Percentiles rank a stretch among this genome's conserved stretches.
Evolutionary conservation across 2,113 vertebrate genomes (phyloP).

Genomic region (Megaceryle torquata): DNA sequence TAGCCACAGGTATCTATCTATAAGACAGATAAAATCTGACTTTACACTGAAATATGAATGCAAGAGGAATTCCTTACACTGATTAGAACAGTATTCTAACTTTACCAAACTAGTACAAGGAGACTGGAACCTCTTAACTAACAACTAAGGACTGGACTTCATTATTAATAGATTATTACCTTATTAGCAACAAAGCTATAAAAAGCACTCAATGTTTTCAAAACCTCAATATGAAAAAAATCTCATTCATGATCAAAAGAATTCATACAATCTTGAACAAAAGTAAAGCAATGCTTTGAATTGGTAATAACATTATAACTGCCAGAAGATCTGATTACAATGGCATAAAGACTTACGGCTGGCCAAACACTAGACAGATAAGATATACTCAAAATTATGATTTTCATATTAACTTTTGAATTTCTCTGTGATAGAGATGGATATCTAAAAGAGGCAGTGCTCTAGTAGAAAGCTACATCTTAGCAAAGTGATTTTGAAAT

Average conservation of each 20-base stretch:
- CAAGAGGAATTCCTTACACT: not conserved
- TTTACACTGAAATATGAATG: not conserved
- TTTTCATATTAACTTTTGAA: not conserved
- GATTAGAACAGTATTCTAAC: not conserved
- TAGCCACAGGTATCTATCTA: not conserved
- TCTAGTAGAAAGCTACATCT: not conserved
- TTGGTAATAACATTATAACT: not conserved
- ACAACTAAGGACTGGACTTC: not conserved
- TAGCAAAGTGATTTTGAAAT: not conserved
- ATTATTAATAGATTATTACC: not conserved
- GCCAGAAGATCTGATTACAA: not conserved
- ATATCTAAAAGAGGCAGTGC: not conserved
- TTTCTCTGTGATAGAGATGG: not conserved
- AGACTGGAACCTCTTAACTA: not conserved
- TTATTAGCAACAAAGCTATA: not conserved
- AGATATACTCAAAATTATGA: not conserved
- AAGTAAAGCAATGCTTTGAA: not conserved
- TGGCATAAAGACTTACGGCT: not conserved
- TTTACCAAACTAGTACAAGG: not conserved
- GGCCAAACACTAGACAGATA: not conserved
- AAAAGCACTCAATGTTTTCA: not conserved
- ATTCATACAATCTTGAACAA: not conserved
- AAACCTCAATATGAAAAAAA: not conserved
- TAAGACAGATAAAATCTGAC: not conserved
- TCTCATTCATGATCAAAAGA: not conserved